Evolutionary conservation across 2,888 invertebrate species (phyloP).

Genomic region (Trissonchulus sp.): DNA sequence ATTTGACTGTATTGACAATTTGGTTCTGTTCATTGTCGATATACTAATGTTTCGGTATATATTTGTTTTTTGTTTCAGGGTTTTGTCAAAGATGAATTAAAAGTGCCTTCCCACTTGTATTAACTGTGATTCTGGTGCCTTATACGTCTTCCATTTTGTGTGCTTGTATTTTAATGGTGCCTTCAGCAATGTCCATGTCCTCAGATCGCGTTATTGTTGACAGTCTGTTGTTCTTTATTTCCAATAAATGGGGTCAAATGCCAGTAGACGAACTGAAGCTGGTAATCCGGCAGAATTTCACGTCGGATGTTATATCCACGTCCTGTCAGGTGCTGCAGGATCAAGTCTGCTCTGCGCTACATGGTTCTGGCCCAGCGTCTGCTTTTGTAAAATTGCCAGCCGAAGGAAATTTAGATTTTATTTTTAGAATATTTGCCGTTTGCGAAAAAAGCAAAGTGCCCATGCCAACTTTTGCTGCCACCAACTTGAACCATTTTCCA

Average conservation of each 20-base stretch:
- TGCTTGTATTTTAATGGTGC: no score
- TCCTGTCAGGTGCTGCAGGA: neutral
- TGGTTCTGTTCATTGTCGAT: no score
- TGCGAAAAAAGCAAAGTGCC: neutral
- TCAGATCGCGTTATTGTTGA: slow-evolving; percentile 3
- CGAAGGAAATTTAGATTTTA: neutral
- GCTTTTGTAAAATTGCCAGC: neutral
- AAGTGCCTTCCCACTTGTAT: no score
- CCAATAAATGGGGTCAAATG: slow-evolving; percentile 3
- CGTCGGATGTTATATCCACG: neutral
- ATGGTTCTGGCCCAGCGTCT: neutral
- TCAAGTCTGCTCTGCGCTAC: neutral
- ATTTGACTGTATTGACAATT: no score
- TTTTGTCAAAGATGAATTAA: no score
- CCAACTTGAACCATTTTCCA: neutral
- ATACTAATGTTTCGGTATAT: no score
- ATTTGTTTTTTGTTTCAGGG: no score
- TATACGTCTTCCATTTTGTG: no score
- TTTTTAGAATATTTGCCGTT: neutral
- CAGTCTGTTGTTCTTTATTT: slow-evolving; percentile 8
- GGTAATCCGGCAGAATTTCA: neutral
- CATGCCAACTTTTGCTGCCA: neutral
- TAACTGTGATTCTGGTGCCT: no score
- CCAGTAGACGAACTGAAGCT: neutral
- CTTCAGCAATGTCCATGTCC: no score